A percentile compares a stretch with the other conserved stretches of the same genome.
Conservation (phyloP, 2,797 vertebrate genomes). For the Alouatta caraya region DNA sequence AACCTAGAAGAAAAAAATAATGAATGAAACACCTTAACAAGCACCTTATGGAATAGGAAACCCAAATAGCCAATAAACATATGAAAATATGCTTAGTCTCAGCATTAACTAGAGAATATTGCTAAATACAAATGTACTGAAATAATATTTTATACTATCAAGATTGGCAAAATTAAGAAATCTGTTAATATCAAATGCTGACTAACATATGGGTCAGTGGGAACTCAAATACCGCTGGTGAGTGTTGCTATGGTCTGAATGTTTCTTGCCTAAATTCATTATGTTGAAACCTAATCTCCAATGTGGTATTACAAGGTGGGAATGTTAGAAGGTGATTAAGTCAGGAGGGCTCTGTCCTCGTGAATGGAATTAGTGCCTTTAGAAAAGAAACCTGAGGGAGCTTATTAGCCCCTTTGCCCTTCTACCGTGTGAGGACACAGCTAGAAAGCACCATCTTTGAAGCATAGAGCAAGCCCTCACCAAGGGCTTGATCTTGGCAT, state of each 20-base stretch:
- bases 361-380: neutral
- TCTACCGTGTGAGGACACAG: neutral
- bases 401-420: neutral
- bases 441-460: neutral
- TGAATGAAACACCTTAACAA: neutral
- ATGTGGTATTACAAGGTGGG: neutral
- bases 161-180: neutral
- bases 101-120: neutral
- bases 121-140: neutral
- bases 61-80: neutral
- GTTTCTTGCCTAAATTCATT: neutral
- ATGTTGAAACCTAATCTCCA: neutral
- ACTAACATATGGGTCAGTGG: neutral
- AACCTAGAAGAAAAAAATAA: neutral
- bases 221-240: neutral
- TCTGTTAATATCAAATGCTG: neutral
- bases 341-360: neutral
- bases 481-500: neutral
- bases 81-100: neutral
- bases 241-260: neutral
- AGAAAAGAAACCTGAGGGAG: neutral
- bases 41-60: neutral
- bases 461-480: neutral
- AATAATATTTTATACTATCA: neutral
- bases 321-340: neutral